Evolutionary conservation across 1,140 invertebrate species (phyloP).

Genomic region (Rhagoletis pomonella): DNA sequence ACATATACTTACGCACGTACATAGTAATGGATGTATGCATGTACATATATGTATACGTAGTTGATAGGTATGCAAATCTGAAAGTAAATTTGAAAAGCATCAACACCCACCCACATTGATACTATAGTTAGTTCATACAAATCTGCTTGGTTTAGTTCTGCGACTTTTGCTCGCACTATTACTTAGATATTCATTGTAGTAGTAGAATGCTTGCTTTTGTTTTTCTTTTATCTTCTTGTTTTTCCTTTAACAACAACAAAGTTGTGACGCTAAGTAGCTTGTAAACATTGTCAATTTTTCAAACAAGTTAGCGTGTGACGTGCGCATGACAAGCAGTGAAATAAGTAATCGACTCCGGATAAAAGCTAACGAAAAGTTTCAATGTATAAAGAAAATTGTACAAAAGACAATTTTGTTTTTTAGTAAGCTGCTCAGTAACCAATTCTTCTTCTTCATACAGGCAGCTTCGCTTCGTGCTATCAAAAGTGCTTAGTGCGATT

Average conservation of each 20-base stretch:
- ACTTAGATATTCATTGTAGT: neutral
- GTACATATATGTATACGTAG: neutral
- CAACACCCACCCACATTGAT: neutral
- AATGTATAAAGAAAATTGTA: too few relatives aligned
- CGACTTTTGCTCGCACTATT: neutral
- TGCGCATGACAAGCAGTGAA: conserved; percentile 10
- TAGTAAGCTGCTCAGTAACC: too few relatives aligned
- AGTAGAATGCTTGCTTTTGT: neutral
- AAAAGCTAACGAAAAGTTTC: too few relatives aligned
- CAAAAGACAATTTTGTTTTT: too few relatives aligned
- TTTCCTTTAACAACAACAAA: neutral
- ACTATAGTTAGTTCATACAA: neutral
- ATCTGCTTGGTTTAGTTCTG: neutral
- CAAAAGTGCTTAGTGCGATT: too few relatives aligned
- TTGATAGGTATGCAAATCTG: neutral
- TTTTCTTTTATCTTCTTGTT: neutral
- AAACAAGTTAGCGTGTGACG: conserved; percentile 32
- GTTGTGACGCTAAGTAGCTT: conserved; percentile 41
- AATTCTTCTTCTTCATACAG: too few relatives aligned
- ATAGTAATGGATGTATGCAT: neutral
- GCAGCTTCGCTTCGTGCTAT: too few relatives aligned
- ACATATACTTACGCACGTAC: neutral
- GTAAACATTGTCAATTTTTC: conserved; percentile 35
- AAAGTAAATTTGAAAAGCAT: neutral
- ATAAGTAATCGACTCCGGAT: neutral